phyloP scores from a whole-genome alignment of 2,113 vertebrate species.

The Chunga burmeisteri region DNA sequence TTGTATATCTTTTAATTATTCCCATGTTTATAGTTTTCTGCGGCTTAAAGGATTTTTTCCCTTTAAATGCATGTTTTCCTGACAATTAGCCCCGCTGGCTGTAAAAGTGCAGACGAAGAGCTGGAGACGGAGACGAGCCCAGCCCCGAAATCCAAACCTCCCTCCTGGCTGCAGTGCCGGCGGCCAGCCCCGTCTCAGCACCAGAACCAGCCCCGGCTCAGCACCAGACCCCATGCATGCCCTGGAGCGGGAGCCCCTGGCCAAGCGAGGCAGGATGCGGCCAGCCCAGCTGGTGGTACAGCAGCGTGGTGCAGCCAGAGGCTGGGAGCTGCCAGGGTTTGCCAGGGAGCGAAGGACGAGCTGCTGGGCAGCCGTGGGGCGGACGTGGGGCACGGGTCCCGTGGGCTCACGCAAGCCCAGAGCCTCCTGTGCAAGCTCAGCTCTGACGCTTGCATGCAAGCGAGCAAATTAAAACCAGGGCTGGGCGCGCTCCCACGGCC shows the following conservation, averaged over 20 bases:
- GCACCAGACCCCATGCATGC: neutral
- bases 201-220: neutral
- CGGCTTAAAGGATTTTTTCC: neutral
- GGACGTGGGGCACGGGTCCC: rapidly evolving
- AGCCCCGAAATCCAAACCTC: neutral
- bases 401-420: neutral
- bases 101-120: neutral
- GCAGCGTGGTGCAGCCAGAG: neutral
- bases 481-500: neutral
- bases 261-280: neutral
- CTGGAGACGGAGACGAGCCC: neutral
- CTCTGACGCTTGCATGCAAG: rapidly evolving
- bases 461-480: neutral
- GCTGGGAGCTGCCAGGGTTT: neutral
- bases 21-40: neutral
- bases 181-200: rapidly evolving
- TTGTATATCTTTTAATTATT: neutral
- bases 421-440: neutral
- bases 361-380: neutral
- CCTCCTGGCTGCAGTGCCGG: rapidly evolving
- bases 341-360: neutral
- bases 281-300: neutral
- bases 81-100: neutral
- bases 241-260: neutral
- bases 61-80: neutral